phyloP scores from a whole-genome alignment of 2,797 vertebrate genomes.

The Cyprinodon diabolis region DNA sequence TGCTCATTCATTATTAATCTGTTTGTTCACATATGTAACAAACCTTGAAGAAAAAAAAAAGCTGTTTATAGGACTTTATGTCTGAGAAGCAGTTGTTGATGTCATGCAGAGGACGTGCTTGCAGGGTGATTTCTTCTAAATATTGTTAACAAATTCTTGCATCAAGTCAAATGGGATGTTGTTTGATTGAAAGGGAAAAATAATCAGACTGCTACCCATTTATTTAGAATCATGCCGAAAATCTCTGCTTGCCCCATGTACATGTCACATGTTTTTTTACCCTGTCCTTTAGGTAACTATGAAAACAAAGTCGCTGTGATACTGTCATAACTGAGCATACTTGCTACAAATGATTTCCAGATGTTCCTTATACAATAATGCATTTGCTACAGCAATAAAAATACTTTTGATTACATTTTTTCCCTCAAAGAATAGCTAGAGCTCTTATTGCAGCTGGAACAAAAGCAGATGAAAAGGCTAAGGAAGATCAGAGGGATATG shows the following conservation, averaged over 20 bases:
- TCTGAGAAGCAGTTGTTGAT: slow-evolving; percentile 70
- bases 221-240: slow-evolving; percentile 61
- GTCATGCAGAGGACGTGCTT: slow-evolving; percentile 72
- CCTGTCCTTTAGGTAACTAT: slow-evolving; percentile 82
- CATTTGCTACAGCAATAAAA: slow-evolving; percentile 82
- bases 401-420: slow-evolving; percentile 76
- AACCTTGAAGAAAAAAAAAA: slow-evolving; percentile 67
- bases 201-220: slow-evolving; percentile 60
- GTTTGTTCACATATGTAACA: slow-evolving; percentile 79
- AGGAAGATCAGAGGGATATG: slow-evolving; percentile 65
- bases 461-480: slow-evolving; percentile 73
- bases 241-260: slow-evolving; percentile 54
- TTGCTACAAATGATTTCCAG: slow-evolving; percentile 77
- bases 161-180: slow-evolving; percentile 49
- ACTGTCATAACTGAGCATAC: slow-evolving; percentile 76
- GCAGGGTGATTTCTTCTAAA: slow-evolving; percentile 75
- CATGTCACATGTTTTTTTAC: slow-evolving; percentile 64
- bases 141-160: slow-evolving; percentile 76
- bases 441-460: slow-evolving; percentile 74
- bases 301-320: slow-evolving; percentile 79
- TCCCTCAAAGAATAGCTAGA: slow-evolving; percentile 55
- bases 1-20: slow-evolving; percentile 82
- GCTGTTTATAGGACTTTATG: slow-evolving; percentile 72
- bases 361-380: slow-evolving; percentile 77
- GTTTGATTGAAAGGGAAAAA: slow-evolving; percentile 36